phyloP scores from a whole-genome alignment of 1,140 invertebrate genomes.

The Macrotrachela quadricornifera region DNA sequence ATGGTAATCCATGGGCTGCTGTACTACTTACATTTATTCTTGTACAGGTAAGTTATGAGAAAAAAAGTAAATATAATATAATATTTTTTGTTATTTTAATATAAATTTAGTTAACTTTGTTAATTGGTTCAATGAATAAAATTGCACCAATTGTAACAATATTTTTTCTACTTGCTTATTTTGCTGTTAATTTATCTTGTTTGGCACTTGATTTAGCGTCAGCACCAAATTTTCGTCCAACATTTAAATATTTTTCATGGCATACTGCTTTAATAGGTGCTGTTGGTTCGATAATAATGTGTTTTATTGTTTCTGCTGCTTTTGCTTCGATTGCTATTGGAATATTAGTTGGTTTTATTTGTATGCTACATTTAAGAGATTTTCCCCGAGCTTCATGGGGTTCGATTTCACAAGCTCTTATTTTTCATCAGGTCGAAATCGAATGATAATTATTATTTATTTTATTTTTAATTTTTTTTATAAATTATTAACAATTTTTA shows the following conservation, averaged over 20 bases:
- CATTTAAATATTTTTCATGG: constrained; percentile 90
- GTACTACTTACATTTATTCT: constrained; percentile 69
- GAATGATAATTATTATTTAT: too few species aligned
- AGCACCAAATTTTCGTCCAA: constrained; percentile 87
- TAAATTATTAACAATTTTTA: constrained; percentile 14
- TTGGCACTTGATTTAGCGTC: constrained; percentile 72
- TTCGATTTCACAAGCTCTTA: constrained; percentile 87
- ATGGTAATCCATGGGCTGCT: constrained; percentile 63
- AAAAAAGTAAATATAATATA: background rate
- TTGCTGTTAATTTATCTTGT: constrained; percentile 83
- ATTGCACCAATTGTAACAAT: constrained; percentile 94
- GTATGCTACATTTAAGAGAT: constrained; percentile 71
- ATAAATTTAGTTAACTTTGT: constrained; percentile 49
- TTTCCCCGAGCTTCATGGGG: constrained; percentile 65
- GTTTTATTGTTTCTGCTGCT: constrained; percentile 77
- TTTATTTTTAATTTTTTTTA: background rate
- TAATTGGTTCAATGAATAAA: constrained; percentile 75
- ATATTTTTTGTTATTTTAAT: background rate
- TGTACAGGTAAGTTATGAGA: constrained; percentile 38
- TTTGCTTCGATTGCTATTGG: constrained; percentile 70
- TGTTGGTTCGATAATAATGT: constrained; percentile 66
- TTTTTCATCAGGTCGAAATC: constrained; percentile 98
- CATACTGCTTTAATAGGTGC: constrained; percentile 67
- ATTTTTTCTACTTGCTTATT: constrained; percentile 80
- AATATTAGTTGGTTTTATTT: constrained; percentile 56